Percentiles rank a stretch among this genome's conserved stretches.
Conservation (phyloP, 2,888 invertebrate species). For the Agrotis puta region DNA sequence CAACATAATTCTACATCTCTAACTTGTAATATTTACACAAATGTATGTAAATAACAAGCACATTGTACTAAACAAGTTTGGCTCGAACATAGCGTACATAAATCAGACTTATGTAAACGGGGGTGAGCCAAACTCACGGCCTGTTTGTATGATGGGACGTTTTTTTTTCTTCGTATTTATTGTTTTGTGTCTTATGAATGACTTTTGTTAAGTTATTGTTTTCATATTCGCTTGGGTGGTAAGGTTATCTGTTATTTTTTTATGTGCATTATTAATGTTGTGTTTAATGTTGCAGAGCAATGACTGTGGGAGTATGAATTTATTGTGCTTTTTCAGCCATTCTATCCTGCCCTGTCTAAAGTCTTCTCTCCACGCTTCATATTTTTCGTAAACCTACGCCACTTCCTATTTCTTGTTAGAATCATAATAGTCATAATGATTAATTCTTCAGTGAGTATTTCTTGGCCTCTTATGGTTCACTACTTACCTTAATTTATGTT, state of each 20-base stretch:
- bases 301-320: not conserved
- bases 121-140: constrained; percentile 66
- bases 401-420: not conserved
- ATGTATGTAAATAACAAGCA: constrained; percentile 83
- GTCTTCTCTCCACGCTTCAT: too few species aligned
- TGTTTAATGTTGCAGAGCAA: constrained; percentile 23
- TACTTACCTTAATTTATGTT: too few species aligned
- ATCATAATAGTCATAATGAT: too few species aligned
- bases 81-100: constrained; percentile 75
- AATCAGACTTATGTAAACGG: constrained; percentile 82
- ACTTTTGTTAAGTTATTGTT: constrained; percentile 62
- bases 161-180: constrained; percentile 64
- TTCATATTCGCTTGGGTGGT: constrained; percentile 51
- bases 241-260: constrained; percentile 33
- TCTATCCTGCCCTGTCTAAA: too few species aligned
- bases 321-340: not conserved
- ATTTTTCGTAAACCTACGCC: too few species aligned
- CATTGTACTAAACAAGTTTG: constrained; percentile 82
- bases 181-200: constrained; percentile 59
- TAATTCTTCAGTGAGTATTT: too few species aligned
- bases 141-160: constrained; percentile 51
- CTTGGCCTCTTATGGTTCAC: too few species aligned
- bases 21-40: constrained; percentile 77
- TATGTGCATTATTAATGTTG: constrained; percentile 37
- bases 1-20: constrained; percentile 64